phyloP scores from a whole-genome alignment of 2,888 invertebrate species.

The Leucophenga maculata region DNA sequence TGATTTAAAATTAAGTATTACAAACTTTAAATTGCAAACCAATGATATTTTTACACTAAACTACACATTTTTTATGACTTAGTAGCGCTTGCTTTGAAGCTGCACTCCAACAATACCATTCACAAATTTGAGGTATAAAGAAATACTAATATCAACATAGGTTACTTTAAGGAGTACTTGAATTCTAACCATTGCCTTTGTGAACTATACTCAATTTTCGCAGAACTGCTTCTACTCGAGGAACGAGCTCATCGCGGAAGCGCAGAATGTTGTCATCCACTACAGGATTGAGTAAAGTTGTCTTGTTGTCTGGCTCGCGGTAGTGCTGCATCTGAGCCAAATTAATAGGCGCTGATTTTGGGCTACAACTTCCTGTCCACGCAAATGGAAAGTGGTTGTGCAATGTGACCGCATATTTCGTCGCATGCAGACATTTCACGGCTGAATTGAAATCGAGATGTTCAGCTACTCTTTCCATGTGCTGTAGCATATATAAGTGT shows the following conservation, averaged over 20 bases:
- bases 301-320: slow-evolving; percentile 85
- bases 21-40: too few relatives aligned
- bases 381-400: slow-evolving; percentile 94
- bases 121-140: too few relatives aligned
- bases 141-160: too few relatives aligned
- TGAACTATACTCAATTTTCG: too few relatives aligned
- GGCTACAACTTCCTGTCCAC: slow-evolving; percentile 85
- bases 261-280: slow-evolving; percentile 79
- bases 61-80: too few relatives aligned
- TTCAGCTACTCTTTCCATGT: slow-evolving; percentile 87
- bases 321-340: slow-evolving; percentile 94
- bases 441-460: slow-evolving; percentile 91
- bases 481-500: slow-evolving; percentile 88
- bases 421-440: slow-evolving; percentile 93
- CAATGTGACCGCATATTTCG: slow-evolving; percentile 86
- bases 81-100: too few relatives aligned
- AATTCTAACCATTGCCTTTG: too few relatives aligned
- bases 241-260: slow-evolving; percentile 42
- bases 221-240: not conserved
- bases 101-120: too few relatives aligned
- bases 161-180: too few relatives aligned
- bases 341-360: slow-evolving; percentile 83
- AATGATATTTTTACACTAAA: too few relatives aligned
- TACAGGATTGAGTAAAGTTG: slow-evolving; percentile 83
- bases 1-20: too few relatives aligned